These are phyloP conservation scores for Acanthosepion pharaonis DNA, from an alignment of 2,888 invertebrate species.

Conservation along the genomic window DNA sequence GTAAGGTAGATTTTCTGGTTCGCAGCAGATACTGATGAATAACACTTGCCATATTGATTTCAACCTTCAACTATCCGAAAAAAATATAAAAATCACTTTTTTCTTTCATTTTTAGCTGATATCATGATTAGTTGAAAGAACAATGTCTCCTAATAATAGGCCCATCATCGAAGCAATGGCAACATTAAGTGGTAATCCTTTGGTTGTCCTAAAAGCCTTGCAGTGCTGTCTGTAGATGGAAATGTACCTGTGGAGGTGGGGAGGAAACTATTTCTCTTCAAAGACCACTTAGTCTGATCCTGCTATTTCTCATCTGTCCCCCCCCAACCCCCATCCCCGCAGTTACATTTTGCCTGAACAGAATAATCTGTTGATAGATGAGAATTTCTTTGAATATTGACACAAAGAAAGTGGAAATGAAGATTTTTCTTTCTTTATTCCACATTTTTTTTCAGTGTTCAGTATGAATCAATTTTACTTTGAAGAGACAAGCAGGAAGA, in stretches of 20 bases:
- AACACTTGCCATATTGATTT: background rate
- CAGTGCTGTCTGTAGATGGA: background rate
- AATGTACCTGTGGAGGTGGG: background rate
- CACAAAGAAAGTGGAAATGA: background rate
- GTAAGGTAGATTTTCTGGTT: background rate
- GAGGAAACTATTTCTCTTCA: background rate
- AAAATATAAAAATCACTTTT: background rate
- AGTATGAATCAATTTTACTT: background rate
- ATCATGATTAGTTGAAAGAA: slow-evolving; percentile 2
- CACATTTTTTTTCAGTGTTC: too few relatives aligned
- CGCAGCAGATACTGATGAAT: background rate
- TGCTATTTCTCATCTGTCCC: background rate
- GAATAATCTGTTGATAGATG: slow-evolving; percentile 8
- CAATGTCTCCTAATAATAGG: slow-evolving; percentile 8
- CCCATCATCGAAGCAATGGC: background rate
- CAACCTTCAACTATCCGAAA: background rate
- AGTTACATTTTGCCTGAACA: background rate
- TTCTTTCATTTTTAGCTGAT: background rate
- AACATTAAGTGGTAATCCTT: background rate
- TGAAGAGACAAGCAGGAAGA: background rate
- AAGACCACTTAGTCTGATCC: background rate
- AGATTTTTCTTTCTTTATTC: background rate
- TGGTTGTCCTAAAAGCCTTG: slow-evolving; percentile 4
- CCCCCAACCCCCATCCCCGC: background rate
- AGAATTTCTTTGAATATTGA: background rate